Base-by-base conservation (phyloP, 1,140 invertebrate species). In the Ditylenchus dipsaci region DNA sequence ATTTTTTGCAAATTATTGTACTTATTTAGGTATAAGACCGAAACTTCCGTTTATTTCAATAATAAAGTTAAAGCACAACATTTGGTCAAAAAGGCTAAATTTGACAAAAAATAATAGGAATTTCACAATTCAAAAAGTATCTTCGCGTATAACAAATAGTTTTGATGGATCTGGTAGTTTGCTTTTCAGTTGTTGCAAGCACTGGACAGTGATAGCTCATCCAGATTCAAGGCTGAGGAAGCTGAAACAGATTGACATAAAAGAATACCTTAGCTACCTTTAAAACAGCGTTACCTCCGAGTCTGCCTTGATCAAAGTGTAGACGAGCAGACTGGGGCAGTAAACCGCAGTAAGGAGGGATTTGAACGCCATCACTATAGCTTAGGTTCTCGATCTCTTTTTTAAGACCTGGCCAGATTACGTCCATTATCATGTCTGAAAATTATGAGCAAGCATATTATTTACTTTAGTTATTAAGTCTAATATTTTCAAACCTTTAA, bases 361-460 rank as follows among this genome's bases (percentile, higher is more conserved):
- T 70, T 63, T 65, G 65, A 23, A 82, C 49, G 15, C 80, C 80
- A 38, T 83, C 72, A 13, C 64, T 65, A 47, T 82, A 78, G 26
- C 61, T 77, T 8, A 82, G 60, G 42, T 71, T 69, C 68, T 82
- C 80, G 42, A 82, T 75, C 29, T 76, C 72, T 45, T 67, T 71
- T 47, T 81, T 79, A 13, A 82, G 65, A 30, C 67, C 71, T 8
- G 80, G 80, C 81, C 81, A 82, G 17, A 82, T 76, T 30, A 82
- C 77, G 49, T 82, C 81, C 67, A 76, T 71, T 42, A 81, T 75
- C 81, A 81, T 79, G 49, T 75, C 79, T 80, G 59, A 23, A 68
- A 73, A n/a, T n/a, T n/a, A n/a, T n/a, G n/a, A n/a, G n/a, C n/a
- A n/a, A n/a, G n/a, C n/a, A n/a, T n/a, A n/a, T n/a, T n/a, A n/a